Base-by-base conservation (phyloP, 2,888 invertebrate genomes). In the Leuctra nigra region DNA sequence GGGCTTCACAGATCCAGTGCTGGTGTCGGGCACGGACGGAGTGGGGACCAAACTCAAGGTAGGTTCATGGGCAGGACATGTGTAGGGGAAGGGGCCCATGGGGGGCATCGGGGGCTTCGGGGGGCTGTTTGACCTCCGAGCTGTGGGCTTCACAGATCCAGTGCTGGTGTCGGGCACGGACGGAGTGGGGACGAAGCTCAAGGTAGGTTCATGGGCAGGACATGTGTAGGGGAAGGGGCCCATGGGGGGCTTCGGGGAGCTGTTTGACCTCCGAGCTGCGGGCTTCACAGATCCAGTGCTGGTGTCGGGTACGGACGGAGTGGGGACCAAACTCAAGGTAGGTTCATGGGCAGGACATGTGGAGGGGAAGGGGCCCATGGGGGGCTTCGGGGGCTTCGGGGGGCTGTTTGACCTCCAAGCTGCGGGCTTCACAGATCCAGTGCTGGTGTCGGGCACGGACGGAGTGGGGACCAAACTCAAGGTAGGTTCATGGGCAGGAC, bases 401-500 rank as follows among this genome's bases (percentile, higher is more conserved):
- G 97, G 94, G 0, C 77, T 96, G 11, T 95, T 97, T 74, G 94
- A 95, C 67, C 72, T 87, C 14, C 86, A 84, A 54, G 83, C 84
- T 6, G 86, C 86, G 63, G 82, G 78, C 50, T 83, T 84, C 63
- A 79, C 79, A 63, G 89, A 93, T 69, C 93, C 96, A 0, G 78
- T 96, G 18, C 74, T 99, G 1, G 92, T 97, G 16, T 91, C 95
- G 61, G 93, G 94, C 1, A 93, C 95, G 0, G 96, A 96, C 68
- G 98, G 98, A 0, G 96, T 99, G 39, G 97, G 98, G 1, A 94
- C 97, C 4, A 99, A 99, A 73, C 78, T 99, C 1, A 92, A 93
- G 78, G 91, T 92, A 67, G 64, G 36, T 36, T n/a, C n/a, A n/a
- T 55, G n/a, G n/a, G n/a, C n/a, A n/a, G n/a, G n/a, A n/a, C n/a